These are phyloP conservation scores for Bovichtus diacanthus DNA, from an alignment of 2,797 vertebrate genomes.

Conservation along the genomic window DNA sequence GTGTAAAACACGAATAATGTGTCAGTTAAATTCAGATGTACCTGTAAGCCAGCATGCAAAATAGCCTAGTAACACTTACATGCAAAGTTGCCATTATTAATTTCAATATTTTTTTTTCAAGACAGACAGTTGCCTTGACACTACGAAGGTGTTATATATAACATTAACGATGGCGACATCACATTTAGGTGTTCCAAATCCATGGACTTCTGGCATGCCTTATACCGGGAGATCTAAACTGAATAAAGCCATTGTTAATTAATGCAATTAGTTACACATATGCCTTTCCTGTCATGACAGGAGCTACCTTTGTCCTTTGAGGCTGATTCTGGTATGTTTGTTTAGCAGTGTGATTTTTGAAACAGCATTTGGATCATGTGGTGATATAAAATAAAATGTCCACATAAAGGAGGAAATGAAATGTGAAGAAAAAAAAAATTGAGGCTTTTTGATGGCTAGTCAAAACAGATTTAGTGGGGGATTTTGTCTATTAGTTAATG, in stretches of 20 bases:
- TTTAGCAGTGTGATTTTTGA: background rate
- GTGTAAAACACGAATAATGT: background rate
- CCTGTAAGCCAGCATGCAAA: background rate
- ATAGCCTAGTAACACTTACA: background rate
- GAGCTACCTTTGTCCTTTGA: background rate
- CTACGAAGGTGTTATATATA: background rate
- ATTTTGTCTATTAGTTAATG: too few relatives aligned
- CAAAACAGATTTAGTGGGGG: background rate
- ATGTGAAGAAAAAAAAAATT: too few relatives aligned
- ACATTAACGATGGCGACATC: background rate
- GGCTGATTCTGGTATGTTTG: background rate
- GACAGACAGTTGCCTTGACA: background rate
- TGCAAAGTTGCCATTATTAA: background rate
- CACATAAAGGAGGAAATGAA: too few relatives aligned
- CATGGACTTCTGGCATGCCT: background rate
- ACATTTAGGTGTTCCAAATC: background rate
- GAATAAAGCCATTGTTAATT: background rate
- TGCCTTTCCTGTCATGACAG: background rate
- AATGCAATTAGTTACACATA: background rate
- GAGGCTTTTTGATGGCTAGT: background rate
- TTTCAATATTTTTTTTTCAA: background rate
- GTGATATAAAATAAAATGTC: background rate
- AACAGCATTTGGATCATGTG: background rate
- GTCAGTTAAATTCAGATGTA: background rate
- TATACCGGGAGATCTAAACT: background rate